Percentiles rank a stretch among this genome's conserved stretches.
Evolutionary conservation across 2,888 invertebrate genomes (phyloP).

Genomic region (Sarcophaga rosellei): DNA sequence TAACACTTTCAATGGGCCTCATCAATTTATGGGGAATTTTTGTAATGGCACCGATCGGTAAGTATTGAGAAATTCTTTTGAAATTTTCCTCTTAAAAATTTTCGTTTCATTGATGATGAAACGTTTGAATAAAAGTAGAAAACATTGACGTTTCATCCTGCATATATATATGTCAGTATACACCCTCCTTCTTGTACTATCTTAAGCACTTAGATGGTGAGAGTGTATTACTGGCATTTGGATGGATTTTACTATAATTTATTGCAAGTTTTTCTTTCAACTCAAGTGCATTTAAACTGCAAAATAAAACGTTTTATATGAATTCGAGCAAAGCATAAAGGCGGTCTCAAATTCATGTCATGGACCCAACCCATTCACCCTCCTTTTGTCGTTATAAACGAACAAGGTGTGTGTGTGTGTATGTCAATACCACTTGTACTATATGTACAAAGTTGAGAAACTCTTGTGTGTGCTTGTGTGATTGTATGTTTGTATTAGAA

Average conservation of each 20-base stretch:
- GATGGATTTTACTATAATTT: slow-evolving; percentile 49
- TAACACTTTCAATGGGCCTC: slow-evolving; percentile 82
- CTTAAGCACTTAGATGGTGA: background rate
- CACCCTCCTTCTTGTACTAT: no score
- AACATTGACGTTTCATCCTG: no score
- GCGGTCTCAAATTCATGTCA: slow-evolving; percentile 42
- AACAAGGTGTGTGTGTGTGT: background rate
- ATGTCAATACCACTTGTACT: background rate
- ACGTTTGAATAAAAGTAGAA: background rate
- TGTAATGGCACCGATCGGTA: slow-evolving; percentile 87
- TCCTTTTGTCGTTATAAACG: background rate
- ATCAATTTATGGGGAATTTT: slow-evolving; percentile 85
- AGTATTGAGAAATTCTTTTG: slow-evolving; percentile 68
- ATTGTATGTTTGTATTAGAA: background rate
- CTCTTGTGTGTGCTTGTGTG: no score
- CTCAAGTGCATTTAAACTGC: slow-evolving; percentile 33
- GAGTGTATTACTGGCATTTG: background rate
- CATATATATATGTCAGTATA: no score
- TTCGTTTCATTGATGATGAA: background rate
- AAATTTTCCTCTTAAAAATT: background rate
- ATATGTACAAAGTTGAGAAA: background rate
- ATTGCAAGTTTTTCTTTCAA: slow-evolving; percentile 27
- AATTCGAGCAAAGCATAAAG: background rate
- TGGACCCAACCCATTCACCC: background rate
- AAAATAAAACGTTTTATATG: background rate